Percentiles rank a stretch among this genome's conserved stretches.
Conservation (phyloP, 2,888 invertebrate genomes). For the Aphidoletes aphidimyza region DNA sequence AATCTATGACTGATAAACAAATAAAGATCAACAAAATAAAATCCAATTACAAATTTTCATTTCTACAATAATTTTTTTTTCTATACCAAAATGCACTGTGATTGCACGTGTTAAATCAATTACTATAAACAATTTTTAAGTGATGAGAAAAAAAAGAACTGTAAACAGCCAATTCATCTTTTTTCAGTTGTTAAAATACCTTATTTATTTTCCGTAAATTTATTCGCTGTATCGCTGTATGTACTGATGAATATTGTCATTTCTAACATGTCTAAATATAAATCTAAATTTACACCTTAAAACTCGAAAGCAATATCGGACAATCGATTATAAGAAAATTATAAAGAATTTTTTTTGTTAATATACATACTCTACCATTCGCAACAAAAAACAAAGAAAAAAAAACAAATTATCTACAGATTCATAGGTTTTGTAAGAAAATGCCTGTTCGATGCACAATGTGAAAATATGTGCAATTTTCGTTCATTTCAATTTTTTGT, state of each 20-base stretch:
- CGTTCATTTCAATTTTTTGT: background rate
- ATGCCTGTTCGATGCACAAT: background rate
- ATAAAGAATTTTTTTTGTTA: background rate
- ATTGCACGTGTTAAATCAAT: too few species aligned
- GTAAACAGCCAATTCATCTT: too few species aligned
- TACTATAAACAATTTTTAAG: too few species aligned
- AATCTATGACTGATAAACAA: too few species aligned
- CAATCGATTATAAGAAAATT: background rate
- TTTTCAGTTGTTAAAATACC: background rate
- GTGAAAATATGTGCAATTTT: background rate
- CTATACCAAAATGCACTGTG: too few species aligned
- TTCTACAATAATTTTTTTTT: too few species aligned
- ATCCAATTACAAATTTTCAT: too few species aligned
- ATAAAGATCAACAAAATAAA: too few species aligned
- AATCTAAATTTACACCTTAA: background rate
- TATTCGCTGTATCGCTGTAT: slow-evolving; percentile 29
- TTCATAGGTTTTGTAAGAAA: too few species aligned
- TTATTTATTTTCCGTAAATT: background rate
- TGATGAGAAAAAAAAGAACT: too few species aligned
- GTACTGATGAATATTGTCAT: background rate
- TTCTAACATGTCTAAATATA: background rate
- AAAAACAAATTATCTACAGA: background rate
- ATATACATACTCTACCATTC: too few species aligned
- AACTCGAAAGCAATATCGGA: background rate
- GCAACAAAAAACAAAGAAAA: too few species aligned